phyloP scores from a whole-genome alignment of 2,113 vertebrate species.

The Leucosticte australis region DNA sequence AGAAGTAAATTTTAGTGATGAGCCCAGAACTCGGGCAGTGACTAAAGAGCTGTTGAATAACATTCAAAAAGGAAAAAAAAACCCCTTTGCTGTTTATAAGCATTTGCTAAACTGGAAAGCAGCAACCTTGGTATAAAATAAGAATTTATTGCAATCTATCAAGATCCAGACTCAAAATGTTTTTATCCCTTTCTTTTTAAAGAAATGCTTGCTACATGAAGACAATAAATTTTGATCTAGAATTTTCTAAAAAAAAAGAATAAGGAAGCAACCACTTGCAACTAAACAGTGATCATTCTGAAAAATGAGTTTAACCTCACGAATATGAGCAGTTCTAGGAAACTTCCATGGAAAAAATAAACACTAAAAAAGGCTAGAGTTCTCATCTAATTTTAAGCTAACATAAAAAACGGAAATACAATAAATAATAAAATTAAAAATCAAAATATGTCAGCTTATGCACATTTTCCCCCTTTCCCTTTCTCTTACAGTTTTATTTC shows the following conservation, averaged over 20 bases:
- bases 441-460: not conserved
- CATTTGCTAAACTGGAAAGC: not conserved
- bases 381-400: not conserved
- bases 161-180: not conserved
- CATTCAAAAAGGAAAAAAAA: not conserved
- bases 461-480: fast-evolving
- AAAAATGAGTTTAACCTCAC: not conserved
- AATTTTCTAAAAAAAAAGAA: not conserved
- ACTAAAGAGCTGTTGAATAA: not conserved
- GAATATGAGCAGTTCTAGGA: fast-evolving
- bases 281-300: not conserved
- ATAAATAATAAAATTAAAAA: not conserved
- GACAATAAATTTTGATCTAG: not conserved
- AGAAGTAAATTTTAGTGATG: not conserved
- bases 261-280: not conserved
- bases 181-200: not conserved
- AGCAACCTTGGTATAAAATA: not conserved
- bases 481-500: not conserved
- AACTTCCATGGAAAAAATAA: not conserved
- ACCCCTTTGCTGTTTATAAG: not conserved
- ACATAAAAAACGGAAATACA: not conserved
- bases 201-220: not conserved
- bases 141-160: not conserved
- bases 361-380: not conserved
- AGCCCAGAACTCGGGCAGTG: not conserved